Evolutionary conservation across 2,888 invertebrate species (phyloP).

Genomic region (Autographa pulchrina): DNA sequence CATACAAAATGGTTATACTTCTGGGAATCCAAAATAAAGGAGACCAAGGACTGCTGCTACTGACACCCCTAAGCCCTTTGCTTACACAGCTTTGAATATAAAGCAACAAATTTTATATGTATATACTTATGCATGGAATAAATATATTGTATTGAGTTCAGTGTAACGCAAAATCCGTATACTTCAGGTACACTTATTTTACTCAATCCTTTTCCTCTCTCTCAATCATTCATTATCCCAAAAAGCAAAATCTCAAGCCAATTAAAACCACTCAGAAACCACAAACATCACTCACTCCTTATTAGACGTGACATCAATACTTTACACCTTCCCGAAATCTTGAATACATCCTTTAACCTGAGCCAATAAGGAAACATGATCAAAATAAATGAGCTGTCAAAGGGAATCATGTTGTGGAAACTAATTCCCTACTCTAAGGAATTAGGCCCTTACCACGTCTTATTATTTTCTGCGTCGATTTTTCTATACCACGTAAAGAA

Average conservation of each 20-base stretch:
- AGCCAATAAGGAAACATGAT: conserved; percentile 53
- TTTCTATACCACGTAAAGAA: background rate
- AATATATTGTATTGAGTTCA: no score
- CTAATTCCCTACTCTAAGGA: conserved; percentile 31
- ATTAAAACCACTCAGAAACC: background rate
- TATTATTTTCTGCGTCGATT: conserved; percentile 26
- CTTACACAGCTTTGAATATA: no score
- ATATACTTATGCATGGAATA: no score
- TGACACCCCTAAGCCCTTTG: no score
- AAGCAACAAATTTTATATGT: no score
- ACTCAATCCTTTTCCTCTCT: background rate
- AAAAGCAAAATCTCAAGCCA: background rate
- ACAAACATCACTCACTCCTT: conserved; percentile 1
- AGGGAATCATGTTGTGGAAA: conserved; percentile 28
- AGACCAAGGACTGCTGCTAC: no score
- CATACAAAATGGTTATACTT: no score
- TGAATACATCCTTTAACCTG: conserved; percentile 16
- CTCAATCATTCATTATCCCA: background rate
- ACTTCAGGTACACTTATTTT: background rate
- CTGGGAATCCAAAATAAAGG: no score
- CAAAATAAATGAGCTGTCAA: conserved; percentile 54
- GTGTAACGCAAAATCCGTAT: no score
- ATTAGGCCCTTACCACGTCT: conserved; percentile 6
- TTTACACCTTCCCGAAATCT: background rate
- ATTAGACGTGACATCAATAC: background rate